Evolutionary conservation across 92 coral and sea anemone genomes (phyloP), one percentile per base, ranked within the genome.

Genomic region (Phenganax subtilis): DNA sequence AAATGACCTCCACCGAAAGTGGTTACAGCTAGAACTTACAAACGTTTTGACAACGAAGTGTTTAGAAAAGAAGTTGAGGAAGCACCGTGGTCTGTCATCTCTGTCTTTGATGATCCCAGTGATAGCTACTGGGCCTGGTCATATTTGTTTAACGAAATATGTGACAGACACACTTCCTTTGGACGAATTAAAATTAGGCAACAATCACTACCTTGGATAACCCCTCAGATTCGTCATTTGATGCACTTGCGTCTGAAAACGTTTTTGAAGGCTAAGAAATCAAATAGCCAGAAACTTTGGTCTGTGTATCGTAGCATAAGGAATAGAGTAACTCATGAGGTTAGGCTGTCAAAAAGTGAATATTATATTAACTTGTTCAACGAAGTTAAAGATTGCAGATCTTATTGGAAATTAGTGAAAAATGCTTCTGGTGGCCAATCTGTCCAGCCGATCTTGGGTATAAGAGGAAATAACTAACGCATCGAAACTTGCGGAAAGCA

Each of bases 61-160:
- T 86, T 85, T 52, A 51, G 11, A 8, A 81, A 81, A 31, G 85
- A 81, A 54, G 54, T 86, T 52, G 75, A 28, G 9, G 62, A 73
- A 8, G 88, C 82, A 9, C 82, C 85, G 17, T 81, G 88, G 88
- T 81, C 88, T 30, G 76, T 73, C 7, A 63, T 85, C 66, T 60
- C 84, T 6, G 73, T 14, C 0, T 86, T 86, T 65, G 85, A 86
- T 29, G 88, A 86, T 30, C 75, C 75, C 44, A 85, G 81, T 31
- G 88, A 81, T 51, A 57, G 88, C 55, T 85, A 86, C 52, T 62
- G 76, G 85, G 82, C 85, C 44, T 86, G 85, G 88, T 86, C 44
- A 2, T 8, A 72, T 9, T 27, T 85, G 5, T 80, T 85, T 58
- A 81, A 72, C 44, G 66, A 80, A 10, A 85, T 85, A 17, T 85